Conservation (phyloP, 1,140 invertebrate genomes). For the Drosophila tani region DNA sequence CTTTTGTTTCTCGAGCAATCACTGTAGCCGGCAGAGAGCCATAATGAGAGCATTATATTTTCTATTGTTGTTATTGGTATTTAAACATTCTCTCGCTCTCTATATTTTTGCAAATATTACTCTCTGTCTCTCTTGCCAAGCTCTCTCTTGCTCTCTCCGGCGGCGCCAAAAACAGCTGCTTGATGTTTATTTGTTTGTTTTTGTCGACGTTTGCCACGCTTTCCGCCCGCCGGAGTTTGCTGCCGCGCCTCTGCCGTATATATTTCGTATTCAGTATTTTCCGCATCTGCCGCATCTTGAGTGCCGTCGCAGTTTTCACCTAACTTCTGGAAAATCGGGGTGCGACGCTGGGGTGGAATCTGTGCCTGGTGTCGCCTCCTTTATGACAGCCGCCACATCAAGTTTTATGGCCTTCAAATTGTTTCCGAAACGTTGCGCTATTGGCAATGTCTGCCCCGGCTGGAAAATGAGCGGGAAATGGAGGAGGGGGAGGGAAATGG, state of each 20-base stretch:
- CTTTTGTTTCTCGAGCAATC: neutral
- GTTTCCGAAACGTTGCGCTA: slow-evolving; percentile 79
- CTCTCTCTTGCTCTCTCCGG: slow-evolving; percentile 19
- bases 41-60: slow-evolving; percentile 5
- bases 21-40: slow-evolving; percentile 59
- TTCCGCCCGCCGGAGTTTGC: slow-evolving; percentile 27
- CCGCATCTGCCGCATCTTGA: slow-evolving; percentile 44
- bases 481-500: slow-evolving; percentile 6
- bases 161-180: slow-evolving; percentile 76
- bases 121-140: neutral
- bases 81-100: slow-evolving; percentile 5
- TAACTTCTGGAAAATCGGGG: slow-evolving; percentile 32
- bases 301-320: slow-evolving; percentile 48
- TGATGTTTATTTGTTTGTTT: slow-evolving; percentile 80
- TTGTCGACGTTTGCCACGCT: slow-evolving; percentile 47
- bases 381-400: slow-evolving; percentile 69
- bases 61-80: slow-evolving; percentile 8
- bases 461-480: slow-evolving; percentile 21
- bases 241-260: slow-evolving; percentile 25
- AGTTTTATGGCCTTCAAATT: slow-evolving; percentile 82
- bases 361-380: slow-evolving; percentile 57
- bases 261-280: slow-evolving; percentile 24
- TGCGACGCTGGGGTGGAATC: slow-evolving; percentile 17
- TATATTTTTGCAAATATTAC: slow-evolving; percentile 8
- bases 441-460: slow-evolving; percentile 39